Conservation (phyloP, 1,140 invertebrate genomes). For the Dendrolimus punctatus region DNA sequence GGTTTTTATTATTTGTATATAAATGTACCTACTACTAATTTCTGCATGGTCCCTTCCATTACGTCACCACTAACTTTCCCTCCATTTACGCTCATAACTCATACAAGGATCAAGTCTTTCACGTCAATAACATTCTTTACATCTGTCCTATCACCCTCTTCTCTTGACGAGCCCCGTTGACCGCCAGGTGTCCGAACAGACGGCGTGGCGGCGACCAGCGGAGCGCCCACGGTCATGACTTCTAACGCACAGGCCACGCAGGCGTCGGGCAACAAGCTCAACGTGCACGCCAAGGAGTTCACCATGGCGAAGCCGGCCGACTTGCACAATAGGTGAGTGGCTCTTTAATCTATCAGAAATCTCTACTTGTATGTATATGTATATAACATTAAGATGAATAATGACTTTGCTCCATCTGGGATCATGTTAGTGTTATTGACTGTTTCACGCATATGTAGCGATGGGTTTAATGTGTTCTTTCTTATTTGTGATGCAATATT, state of each 20-base stretch:
- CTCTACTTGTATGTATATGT: constrained; percentile 1
- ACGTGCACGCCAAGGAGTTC: constrained; percentile 90
- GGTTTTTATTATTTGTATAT: too few species aligned
- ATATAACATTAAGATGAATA: too few species aligned
- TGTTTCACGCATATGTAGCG: too few species aligned
- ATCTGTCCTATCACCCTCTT: constrained; percentile 60
- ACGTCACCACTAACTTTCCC: too few species aligned
- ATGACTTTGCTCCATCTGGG: neutral
- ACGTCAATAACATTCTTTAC: constrained; percentile 7
- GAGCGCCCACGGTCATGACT: constrained; percentile 29
- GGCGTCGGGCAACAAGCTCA: constrained; percentile 74
- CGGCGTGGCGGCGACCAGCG: constrained; percentile 38
- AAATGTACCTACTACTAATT: too few species aligned
- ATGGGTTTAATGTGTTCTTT: too few species aligned
- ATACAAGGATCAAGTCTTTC: too few species aligned
- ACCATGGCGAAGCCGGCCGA: constrained; percentile 80
- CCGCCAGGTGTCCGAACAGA: constrained; percentile 70
- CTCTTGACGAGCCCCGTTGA: constrained; percentile 60
- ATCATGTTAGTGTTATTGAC: too few species aligned
- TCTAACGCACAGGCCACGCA: constrained; percentile 16
- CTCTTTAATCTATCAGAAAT: neutral
- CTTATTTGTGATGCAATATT: too few species aligned
- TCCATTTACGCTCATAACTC: too few species aligned
- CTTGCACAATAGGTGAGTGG: constrained; percentile 73
- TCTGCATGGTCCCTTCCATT: too few species aligned